A percentile compares a stretch with the other conserved stretches of the same genome.
Evolutionary conservation across 2,797 vertebrate genomes (phyloP).

Genomic region (Chiloscyllium punctatum): DNA sequence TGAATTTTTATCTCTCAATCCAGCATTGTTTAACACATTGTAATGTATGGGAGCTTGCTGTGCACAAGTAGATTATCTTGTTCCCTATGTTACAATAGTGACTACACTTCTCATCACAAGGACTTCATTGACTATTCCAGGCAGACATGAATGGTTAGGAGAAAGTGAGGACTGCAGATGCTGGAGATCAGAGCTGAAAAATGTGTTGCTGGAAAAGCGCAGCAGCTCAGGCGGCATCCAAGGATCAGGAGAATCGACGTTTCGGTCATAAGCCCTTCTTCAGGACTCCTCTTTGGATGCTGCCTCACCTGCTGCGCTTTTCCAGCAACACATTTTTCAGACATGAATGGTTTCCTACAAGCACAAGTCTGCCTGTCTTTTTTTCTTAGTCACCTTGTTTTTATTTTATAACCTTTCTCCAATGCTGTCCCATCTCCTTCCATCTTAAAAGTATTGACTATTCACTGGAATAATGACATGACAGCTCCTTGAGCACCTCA

Average conservation of each 20-base stretch:
- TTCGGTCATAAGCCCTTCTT: no score
- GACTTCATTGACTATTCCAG: background rate
- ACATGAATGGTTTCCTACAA: background rate
- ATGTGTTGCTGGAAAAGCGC: no score
- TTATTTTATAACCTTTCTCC: background rate
- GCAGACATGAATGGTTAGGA: background rate
- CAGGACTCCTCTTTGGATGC: no score
- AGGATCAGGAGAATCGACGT: no score
- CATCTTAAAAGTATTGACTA: background rate
- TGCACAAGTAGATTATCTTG: background rate
- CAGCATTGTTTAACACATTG: background rate
- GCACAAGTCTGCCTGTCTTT: background rate
- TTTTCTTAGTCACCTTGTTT: background rate
- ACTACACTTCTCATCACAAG: background rate
- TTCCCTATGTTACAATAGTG: background rate
- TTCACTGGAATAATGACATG: background rate
- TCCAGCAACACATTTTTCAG: no score
- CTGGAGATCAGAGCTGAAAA: no score
- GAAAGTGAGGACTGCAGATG: no score
- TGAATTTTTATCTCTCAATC: background rate
- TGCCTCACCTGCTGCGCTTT: no score
- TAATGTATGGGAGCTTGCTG: background rate
- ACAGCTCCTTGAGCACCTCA: background rate
- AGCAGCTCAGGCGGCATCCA: no score
- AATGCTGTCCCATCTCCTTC: background rate